phyloP scores from a whole-genome alignment of 2,797 vertebrate species.

The Hozukius guyotensis region DNA sequence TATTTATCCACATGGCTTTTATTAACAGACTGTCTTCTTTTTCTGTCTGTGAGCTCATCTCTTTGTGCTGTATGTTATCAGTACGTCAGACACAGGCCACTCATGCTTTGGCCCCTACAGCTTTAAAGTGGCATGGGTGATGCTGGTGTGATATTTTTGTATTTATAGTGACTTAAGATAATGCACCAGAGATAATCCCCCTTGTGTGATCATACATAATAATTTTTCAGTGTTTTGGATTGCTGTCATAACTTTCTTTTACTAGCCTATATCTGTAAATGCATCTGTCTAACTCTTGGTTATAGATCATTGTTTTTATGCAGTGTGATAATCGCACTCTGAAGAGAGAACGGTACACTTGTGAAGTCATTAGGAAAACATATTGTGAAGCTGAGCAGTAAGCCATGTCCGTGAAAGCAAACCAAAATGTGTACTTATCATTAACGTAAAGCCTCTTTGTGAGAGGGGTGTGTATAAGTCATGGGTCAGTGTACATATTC shows the following conservation, averaged over 20 bases:
- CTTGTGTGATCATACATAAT: constrained; percentile 57
- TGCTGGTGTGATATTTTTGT: constrained; percentile 92
- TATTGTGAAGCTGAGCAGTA: constrained; percentile 22
- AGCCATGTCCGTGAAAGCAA: constrained; percentile 29
- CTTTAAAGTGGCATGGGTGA: constrained; percentile 79
- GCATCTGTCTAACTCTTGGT: constrained; percentile 22
- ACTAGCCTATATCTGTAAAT: constrained; percentile 6
- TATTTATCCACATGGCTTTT: constrained; percentile 42
- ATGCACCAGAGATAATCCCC: constrained; percentile 58
- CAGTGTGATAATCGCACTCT: constrained; percentile 26
- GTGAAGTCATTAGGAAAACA: constrained; percentile 13
- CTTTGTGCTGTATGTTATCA: constrained; percentile 13
- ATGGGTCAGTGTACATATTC: constrained; percentile 44
- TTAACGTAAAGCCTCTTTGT: constrained; percentile 27
- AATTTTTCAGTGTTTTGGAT: constrained; percentile 66
- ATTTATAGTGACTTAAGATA: constrained; percentile 85
- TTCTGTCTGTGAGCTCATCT: constrained; percentile 11
- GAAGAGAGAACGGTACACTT: constrained; percentile 10
- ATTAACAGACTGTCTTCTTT: constrained; percentile 11
- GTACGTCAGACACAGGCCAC: constrained; percentile 17
- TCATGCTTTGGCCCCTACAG: constrained; percentile 24
- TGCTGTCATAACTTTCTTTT: constrained; percentile 28
- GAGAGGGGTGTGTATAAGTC: constrained; percentile 8
- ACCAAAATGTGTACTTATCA: constrained; percentile 18
- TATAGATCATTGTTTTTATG: constrained; percentile 42